Base-by-base conservation (phyloP, 2,113 vertebrate species). In the Globicephala melas region DNA sequence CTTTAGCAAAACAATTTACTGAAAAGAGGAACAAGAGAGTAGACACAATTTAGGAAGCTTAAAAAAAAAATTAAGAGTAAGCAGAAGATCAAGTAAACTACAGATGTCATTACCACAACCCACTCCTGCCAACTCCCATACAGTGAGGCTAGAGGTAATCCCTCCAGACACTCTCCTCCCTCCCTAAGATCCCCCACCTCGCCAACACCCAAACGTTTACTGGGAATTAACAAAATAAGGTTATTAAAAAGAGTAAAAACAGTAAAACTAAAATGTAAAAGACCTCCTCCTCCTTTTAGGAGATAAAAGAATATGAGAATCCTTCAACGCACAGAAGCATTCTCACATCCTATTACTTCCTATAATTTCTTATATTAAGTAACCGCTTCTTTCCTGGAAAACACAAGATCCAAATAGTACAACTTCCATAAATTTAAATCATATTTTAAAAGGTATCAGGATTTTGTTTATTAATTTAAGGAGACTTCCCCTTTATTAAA, bases 1-100 rank as follows among this genome's bases (percentile, higher is more conserved):
- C 25, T 89, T 90, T 31, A 84, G 73, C 53, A 94, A 87, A 97
- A 89, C 58, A 94, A 96, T 80, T 74, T 65, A 94, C 55, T 86
- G 17, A 55, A 87, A 96, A 95, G 50, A 89, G 44, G 70, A 92
- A 68, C 25, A 70, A 71, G 31, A 85, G 13, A 73, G 62, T 25
- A 95, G 63, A 91, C 23, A 92, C 25, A 87, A 28, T 95, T 97
- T 23, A 84, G 53, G 58, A 62, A 58, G 7, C 9, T 58, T 60
- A 33, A n/a, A 12, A 50, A 15, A n/a, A 17, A 47, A 92, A 90
- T 33, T 62, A 91, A 65, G 65, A 93, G 23, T 47, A 70, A 97
- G 41, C 58, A 68, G 26, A 85, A 73, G 21, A 84, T 58, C 50
- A 83, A 77, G 55, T 80, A 44, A 89, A 85, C 9, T 82, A 47